phyloP scores from a whole-genome alignment of 2,113 vertebrate species.

The Glaucidium brasilianum region DNA sequence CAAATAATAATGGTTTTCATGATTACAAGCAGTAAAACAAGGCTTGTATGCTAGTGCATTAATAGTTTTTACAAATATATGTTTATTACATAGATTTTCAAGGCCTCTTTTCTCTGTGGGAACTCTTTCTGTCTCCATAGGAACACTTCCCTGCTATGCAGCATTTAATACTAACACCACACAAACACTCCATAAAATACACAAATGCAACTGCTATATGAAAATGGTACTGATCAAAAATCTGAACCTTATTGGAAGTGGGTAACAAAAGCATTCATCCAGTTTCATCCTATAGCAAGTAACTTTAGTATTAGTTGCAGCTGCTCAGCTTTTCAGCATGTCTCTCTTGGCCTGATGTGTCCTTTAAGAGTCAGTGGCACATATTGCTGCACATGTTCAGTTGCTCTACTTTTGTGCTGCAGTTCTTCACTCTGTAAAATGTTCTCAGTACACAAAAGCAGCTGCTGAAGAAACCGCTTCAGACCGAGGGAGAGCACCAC shows the following conservation, averaged over 20 bases:
- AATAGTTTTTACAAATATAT: background rate
- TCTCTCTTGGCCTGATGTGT: background rate
- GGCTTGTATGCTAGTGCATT: background rate
- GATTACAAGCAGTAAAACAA: background rate
- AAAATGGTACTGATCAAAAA: background rate
- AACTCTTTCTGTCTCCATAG: background rate
- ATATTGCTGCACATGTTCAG: background rate
- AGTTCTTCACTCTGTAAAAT: slow-evolving; percentile 27
- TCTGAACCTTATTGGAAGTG: background rate
- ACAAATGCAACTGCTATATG: background rate
- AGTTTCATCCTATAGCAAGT: background rate
- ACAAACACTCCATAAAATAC: background rate
- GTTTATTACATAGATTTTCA: background rate
- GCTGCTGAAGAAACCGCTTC: slow-evolving; percentile 42
- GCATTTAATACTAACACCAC: background rate
- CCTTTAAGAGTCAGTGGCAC: slow-evolving; percentile 30
- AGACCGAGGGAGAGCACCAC: background rate
- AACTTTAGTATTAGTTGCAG: slow-evolving; percentile 27
- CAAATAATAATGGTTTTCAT: background rate
- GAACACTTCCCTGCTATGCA: background rate
- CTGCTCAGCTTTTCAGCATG: slow-evolving; percentile 32
- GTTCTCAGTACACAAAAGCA: slow-evolving; percentile 55
- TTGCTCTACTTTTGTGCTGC: slow-evolving; percentile 62
- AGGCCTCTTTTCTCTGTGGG: background rate
- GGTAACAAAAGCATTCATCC: slow-evolving; percentile 19